phyloP scores from a whole-genome alignment of 2,113 vertebrate genomes.

The Ammodramus savannarum region DNA sequence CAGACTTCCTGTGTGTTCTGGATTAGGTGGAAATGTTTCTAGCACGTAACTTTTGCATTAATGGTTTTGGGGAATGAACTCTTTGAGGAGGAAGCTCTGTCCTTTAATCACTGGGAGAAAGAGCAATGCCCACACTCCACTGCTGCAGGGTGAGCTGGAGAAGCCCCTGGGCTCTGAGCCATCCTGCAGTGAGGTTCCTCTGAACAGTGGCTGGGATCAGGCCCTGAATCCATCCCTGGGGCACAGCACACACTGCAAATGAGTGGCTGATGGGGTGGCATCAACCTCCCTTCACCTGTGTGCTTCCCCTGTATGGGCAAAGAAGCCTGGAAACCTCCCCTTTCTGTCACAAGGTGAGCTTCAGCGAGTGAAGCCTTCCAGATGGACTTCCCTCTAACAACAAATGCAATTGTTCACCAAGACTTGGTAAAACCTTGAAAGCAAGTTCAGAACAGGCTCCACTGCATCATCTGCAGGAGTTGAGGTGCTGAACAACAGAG shows the following conservation, averaged over 20 bases:
- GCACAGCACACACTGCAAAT: neutral
- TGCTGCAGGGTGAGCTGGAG: neutral
- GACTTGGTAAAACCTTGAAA: neutral
- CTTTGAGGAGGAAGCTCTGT: neutral
- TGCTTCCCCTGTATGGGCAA: neutral
- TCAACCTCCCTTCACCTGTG: neutral
- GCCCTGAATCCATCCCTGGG: neutral
- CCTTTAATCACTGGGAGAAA: neutral
- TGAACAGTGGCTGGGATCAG: neutral
- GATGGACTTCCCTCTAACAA: neutral
- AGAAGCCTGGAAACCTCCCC: neutral
- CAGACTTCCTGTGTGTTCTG: neutral
- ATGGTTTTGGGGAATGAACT: neutral
- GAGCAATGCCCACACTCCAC: neutral
- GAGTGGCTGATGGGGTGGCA: neutral
- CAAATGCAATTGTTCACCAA: neutral
- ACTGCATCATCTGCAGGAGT: neutral
- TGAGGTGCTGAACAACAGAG: neutral
- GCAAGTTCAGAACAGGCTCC: neutral
- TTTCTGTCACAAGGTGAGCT: accelerated
- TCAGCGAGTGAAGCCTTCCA: neutral
- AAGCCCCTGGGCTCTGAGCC: neutral
- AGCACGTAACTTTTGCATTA: constrained; percentile 17
- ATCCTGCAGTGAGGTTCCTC: neutral
- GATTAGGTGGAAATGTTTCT: neutral